Evolutionary conservation across 2,113 vertebrate genomes (phyloP).

Genomic region (Rhizomys pruinosus): DNA sequence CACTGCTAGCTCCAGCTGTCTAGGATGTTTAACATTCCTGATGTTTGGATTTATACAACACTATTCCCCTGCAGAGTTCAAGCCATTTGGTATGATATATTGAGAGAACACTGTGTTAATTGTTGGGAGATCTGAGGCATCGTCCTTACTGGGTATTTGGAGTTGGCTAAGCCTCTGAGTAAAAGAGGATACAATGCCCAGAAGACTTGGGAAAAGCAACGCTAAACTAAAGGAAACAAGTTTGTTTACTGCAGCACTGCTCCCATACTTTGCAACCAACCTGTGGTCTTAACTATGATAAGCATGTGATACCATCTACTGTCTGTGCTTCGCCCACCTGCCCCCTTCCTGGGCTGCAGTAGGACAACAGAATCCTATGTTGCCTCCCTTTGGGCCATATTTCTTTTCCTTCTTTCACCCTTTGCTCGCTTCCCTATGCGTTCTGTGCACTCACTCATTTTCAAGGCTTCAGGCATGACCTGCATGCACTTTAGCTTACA

Average conservation of each 20-base stretch:
- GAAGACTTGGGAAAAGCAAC: not conserved
- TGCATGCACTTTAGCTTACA: not conserved
- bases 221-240: not conserved
- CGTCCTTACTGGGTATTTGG: conserved; percentile 11
- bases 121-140: conserved; percentile 50
- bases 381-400: not conserved
- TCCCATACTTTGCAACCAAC: not conserved
- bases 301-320: not conserved
- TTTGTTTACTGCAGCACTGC: not conserved
- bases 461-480: not conserved
- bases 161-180: not conserved
- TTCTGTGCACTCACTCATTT: not conserved
- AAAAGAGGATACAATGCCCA: not conserved
- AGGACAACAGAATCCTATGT: not conserved
- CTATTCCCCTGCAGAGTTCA: conserved; percentile 69
- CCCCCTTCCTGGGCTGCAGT: not conserved
- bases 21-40: conserved; percentile 67
- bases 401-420: not conserved
- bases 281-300: not conserved
- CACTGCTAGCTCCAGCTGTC: conserved; percentile 63
- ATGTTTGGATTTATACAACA: conserved; percentile 72
- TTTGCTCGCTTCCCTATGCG: not conserved
- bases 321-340: not conserved
- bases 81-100: conserved; percentile 52
- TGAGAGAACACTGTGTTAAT: conserved; percentile 50